Evolutionary conservation across 2,888 invertebrate genomes (phyloP).

Genomic region (Drosophila atripex): DNA sequence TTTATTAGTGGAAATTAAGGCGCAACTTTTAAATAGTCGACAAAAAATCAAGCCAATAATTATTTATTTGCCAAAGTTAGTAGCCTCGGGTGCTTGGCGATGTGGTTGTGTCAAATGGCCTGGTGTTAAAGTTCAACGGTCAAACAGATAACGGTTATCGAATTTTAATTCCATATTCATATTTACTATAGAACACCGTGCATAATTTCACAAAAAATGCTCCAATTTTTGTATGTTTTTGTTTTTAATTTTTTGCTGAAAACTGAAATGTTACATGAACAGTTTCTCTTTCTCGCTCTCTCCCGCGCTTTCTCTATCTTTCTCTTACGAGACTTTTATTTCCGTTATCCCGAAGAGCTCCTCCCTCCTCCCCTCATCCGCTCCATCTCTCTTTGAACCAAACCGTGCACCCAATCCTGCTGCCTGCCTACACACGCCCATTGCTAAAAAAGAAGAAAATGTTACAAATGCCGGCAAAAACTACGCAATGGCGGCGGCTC

Average conservation of each 20-base stretch:
- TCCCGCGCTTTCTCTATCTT: background rate
- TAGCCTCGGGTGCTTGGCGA: background rate
- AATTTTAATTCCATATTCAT: slow-evolving; percentile 28
- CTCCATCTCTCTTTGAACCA: background rate
- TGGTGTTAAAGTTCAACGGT: background rate
- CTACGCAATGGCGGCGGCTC: slow-evolving; percentile 73
- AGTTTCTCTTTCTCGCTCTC: background rate
- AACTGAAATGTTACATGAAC: slow-evolving; percentile 14
- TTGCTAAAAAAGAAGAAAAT: slow-evolving; percentile 66
- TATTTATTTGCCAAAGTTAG: background rate
- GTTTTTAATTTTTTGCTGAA: slow-evolving; percentile 13
- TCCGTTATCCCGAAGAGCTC: background rate
- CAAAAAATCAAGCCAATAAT: background rate
- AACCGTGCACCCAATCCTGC: slow-evolving; percentile 36
- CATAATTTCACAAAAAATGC: slow-evolving; percentile 29
- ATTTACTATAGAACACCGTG: slow-evolving; percentile 26
- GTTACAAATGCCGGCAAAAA: slow-evolving; percentile 65
- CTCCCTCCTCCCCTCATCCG: background rate
- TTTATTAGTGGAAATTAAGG: background rate
- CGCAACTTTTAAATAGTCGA: background rate
- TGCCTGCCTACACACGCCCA: slow-evolving; percentile 72
- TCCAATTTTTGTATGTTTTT: slow-evolving; percentile 1
- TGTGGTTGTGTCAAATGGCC: background rate
- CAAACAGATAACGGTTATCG: slow-evolving; percentile 34
- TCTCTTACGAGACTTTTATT: background rate